Evolutionary conservation across 2,797 vertebrate species (phyloP).

Genomic region (Fratercula arctica): DNA sequence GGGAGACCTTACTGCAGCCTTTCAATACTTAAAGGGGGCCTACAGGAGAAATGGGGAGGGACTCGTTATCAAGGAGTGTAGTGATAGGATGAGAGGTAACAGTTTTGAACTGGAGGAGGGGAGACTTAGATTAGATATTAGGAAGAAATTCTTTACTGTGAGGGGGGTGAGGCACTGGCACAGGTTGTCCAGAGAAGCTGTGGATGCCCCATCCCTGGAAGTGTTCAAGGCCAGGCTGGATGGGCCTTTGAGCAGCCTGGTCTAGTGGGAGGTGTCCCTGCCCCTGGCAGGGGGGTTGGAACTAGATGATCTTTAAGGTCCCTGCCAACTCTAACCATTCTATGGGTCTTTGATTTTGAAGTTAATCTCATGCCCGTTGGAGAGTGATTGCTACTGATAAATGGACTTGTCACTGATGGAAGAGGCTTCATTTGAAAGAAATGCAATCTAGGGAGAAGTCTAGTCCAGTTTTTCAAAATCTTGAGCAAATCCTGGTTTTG

Average conservation of each 20-base stretch:
- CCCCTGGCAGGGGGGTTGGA: neutral
- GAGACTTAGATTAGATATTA: neutral
- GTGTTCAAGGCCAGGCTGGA: neutral
- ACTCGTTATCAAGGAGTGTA: neutral
- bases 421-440: neutral
- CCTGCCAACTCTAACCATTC: neutral
- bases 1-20: neutral
- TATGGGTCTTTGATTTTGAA: neutral
- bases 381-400: neutral
- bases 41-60: neutral
- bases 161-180: neutral
- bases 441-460: neutral
- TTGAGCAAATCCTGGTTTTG: neutral
- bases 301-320: neutral
- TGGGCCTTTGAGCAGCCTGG: neutral
- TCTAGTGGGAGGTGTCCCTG: neutral
- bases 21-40: neutral
- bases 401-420: neutral
- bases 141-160: neutral
- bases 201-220: neutral
- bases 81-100: neutral
- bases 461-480: neutral
- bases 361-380: neutral
- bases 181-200: neutral
- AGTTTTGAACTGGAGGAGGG: neutral